Evolutionary conservation across 2,888 invertebrate species (phyloP), one percentile per base, ranked within the genome.

Genomic region (Polydrusus cervinus): DNA sequence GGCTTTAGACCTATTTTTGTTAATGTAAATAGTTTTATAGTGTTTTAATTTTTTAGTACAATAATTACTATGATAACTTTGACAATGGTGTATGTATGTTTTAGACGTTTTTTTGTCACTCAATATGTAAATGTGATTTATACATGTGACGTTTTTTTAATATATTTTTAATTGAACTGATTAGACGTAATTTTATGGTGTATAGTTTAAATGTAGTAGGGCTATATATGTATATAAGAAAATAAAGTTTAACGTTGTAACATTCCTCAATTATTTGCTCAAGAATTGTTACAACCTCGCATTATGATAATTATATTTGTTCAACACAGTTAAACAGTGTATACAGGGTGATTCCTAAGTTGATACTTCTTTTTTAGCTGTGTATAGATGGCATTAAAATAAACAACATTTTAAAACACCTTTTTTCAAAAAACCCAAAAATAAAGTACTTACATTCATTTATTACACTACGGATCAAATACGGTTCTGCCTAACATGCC

Each of bases 11-110:
- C 3, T 25, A 25, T 25, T 25, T 25, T 25, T 25, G 1, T 25
- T 3, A 25, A 25, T 25, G 25, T 25, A 25, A 25, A 25, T 25
- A 25, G 5, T 25, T 25, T 25, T 25, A 25, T 25, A 25, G 25
- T 25, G 25, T 25, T 25, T n/a, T n/a, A n/a, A n/a, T n/a, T 30
- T 30, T 20, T 51, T 20, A 20, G 18, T 51, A 51, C 2, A 20
- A n/a, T n/a, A n/a, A 51, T 20, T 9, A 49, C n/a, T 20, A n/a
- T 51, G 11, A 3, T 51, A 20, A 18, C 18, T 20, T 9, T 51
- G 16, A 51, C 18, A 84, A 78, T 87, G 87, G 87, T 84, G 51
- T 10, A 87, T 84, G 51, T 51, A 20, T 20, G 20, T 51, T 10
- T 51, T 47, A 16, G 6, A 3, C 25, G 11, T 51, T 20, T 55